Percentiles rank a stretch among this genome's conserved stretches.
Conservation (phyloP, 2,888 invertebrate genomes). For the Liodrosophila aerea region DNA sequence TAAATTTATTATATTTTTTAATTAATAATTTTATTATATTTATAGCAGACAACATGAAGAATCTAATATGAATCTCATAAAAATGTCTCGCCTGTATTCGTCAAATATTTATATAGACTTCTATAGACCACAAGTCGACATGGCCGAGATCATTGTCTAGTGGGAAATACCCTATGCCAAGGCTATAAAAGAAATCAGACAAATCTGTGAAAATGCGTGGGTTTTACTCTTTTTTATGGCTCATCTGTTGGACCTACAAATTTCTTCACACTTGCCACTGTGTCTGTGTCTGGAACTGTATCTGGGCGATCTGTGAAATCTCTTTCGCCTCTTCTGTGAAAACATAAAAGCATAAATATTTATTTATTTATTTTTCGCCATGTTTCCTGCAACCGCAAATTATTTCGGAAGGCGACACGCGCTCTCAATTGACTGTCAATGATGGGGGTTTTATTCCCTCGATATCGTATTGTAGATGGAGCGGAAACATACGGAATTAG, state of each 20-base stretch:
- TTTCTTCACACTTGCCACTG: constrained; percentile 57
- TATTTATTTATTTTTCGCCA: constrained; percentile 30
- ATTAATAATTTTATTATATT: too few relatives aligned
- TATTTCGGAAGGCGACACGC: constrained; percentile 42
- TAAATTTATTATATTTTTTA: too few relatives aligned
- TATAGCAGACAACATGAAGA: too few relatives aligned
- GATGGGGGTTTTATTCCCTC: constrained; percentile 11
- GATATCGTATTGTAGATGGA: constrained; percentile 1
- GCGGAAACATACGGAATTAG: constrained; percentile 7
- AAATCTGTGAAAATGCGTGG: constrained; percentile 54
- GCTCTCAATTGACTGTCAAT: constrained; percentile 45
- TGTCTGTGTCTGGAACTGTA: constrained; percentile 45
- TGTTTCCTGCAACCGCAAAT: constrained; percentile 9
- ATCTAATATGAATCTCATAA: too few relatives aligned
- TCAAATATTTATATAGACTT: neutral
- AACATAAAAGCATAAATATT: constrained; percentile 60
- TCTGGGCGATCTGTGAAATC: constrained; percentile 11
- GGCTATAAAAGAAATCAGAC: constrained; percentile 15
- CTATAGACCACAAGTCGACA: neutral
- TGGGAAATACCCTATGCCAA: constrained; percentile 4
- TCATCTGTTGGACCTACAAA: constrained; percentile 32
- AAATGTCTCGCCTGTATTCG: too few relatives aligned
- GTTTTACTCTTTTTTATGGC: constrained; percentile 29
- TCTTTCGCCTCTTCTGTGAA: constrained; percentile 11
- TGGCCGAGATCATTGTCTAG: constrained; percentile 27